Percentiles rank a stretch among this genome's conserved stretches.
Evolutionary conservation across 2,797 vertebrate genomes (phyloP).

Genomic region (Sciurus carolinensis): DNA sequence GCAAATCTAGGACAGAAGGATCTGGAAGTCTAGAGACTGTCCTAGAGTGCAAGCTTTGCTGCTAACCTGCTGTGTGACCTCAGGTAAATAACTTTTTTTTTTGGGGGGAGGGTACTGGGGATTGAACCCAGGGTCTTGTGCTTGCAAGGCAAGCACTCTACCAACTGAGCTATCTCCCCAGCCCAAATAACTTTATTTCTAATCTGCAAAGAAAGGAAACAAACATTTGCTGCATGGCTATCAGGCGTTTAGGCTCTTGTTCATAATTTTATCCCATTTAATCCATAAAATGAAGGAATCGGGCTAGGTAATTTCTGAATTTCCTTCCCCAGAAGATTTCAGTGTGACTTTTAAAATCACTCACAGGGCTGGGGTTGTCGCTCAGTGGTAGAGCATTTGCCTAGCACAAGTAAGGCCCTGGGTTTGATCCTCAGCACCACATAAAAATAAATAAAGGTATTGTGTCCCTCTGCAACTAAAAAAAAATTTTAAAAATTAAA

Average conservation of each 20-base stretch:
- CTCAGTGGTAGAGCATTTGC: too few relatives aligned
- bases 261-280: neutral
- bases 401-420: too few relatives aligned
- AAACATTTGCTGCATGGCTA: too few relatives aligned
- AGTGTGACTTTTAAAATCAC: constrained; percentile 25
- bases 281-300: neutral
- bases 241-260: neutral
- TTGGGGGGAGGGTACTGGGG: too few relatives aligned
- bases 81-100: neutral
- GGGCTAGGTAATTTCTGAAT: neutral
- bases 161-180: too few relatives aligned
- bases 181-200: neutral
- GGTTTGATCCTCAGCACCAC: too few relatives aligned
- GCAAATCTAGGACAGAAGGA: neutral
- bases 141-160: too few relatives aligned
- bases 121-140: too few relatives aligned
- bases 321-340: neutral
- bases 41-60: neutral
- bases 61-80: neutral
- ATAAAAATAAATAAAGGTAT: too few relatives aligned
- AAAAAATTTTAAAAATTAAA: too few relatives aligned
- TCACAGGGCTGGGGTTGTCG: too few relatives aligned
- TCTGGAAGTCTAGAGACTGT: neutral
- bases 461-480: too few relatives aligned
- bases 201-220: neutral